A percentile compares a stretch with the other conserved stretches of the same genome.
These are phyloP conservation scores for Sorex maritimensis DNA, from an alignment of 2,797 vertebrate genomes.

Conservation along the genomic window DNA sequence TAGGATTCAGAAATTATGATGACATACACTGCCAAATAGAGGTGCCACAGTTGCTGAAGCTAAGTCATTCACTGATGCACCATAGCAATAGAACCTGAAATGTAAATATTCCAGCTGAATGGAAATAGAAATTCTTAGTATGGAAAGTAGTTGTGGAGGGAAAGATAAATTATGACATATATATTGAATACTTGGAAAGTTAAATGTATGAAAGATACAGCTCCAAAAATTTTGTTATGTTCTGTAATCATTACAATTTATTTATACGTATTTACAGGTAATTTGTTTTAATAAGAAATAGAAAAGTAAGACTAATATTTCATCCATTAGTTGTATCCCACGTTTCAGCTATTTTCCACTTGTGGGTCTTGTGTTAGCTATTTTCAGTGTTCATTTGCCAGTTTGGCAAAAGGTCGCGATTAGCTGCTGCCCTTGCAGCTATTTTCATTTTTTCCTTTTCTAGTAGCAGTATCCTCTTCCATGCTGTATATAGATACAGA, in stretches of 20 bases:
- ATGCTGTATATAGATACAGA: constrained; percentile 15
- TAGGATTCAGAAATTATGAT: constrained; percentile 34
- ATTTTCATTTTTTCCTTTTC: constrained; percentile 67
- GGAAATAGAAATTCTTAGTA: constrained; percentile 64
- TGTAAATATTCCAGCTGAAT: constrained; percentile 39
- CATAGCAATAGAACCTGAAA: constrained; percentile 47
- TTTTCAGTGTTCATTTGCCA: constrained; percentile 73
- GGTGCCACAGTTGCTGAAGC: constrained; percentile 47
- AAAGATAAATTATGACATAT: constrained; percentile 49
- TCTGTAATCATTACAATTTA: not conserved
- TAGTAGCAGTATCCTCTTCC: constrained; percentile 33
- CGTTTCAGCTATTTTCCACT: constrained; percentile 45
- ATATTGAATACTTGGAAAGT: constrained; percentile 61
- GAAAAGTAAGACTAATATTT: constrained; percentile 2
- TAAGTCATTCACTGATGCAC: constrained; percentile 10
- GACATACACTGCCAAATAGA: not conserved
- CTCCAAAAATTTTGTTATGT: constrained; percentile 53
- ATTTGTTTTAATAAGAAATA: constrained; percentile 55
- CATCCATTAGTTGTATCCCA: not conserved
- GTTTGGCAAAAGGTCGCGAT: constrained; percentile 62
- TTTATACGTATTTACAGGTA: not conserved
- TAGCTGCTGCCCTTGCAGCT: constrained; percentile 59
- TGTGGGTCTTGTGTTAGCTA: constrained; percentile 1
- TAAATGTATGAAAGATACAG: constrained; percentile 29
- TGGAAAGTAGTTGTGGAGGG: constrained; percentile 49